Percentiles rank a stretch among this genome's conserved stretches.
phyloP scores from a whole-genome alignment of 2,888 invertebrate genomes.

The Lepidocyrtoides sp. region DNA sequence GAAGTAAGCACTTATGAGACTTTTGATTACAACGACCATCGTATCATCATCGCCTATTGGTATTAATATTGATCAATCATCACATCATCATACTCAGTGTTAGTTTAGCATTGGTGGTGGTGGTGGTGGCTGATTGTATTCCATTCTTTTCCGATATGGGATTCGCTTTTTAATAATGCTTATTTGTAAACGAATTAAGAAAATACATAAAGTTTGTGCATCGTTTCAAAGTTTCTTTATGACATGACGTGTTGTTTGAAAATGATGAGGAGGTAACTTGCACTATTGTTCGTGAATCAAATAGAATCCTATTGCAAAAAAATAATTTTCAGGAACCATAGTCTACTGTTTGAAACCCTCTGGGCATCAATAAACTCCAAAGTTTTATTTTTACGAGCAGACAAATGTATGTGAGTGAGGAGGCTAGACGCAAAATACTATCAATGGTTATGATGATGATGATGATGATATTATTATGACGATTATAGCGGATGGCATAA shows the following conservation, averaged over 20 bases:
- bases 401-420: not conserved
- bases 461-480: not conserved
- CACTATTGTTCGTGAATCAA: no score
- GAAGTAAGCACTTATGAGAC: constrained; percentile 21
- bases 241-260: not conserved
- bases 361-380: not conserved
- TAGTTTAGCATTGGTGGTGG: no score
- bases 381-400: constrained; percentile 22
- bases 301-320: constrained; percentile 24
- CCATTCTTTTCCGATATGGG: not conserved
- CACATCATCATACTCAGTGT: constrained; percentile 37
- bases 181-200: constrained; percentile 67
- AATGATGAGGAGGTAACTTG: not conserved
- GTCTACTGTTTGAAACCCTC: not conserved
- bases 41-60: not conserved
- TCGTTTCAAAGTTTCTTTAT: no score
- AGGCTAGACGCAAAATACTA: no score
- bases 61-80: constrained; percentile 51
- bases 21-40: not conserved
- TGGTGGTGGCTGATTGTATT: constrained; percentile 39
- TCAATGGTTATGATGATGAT: not conserved
- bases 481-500: not conserved
- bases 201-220: not conserved
- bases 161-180: constrained; percentile 24
- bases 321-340: not conserved